Percentiles rank a stretch among this genome's conserved stretches.
These are phyloP conservation scores for Temnothorax curvispinosus DNA, from an alignment of 1,140 invertebrate species.

Conservation along the genomic window DNA sequence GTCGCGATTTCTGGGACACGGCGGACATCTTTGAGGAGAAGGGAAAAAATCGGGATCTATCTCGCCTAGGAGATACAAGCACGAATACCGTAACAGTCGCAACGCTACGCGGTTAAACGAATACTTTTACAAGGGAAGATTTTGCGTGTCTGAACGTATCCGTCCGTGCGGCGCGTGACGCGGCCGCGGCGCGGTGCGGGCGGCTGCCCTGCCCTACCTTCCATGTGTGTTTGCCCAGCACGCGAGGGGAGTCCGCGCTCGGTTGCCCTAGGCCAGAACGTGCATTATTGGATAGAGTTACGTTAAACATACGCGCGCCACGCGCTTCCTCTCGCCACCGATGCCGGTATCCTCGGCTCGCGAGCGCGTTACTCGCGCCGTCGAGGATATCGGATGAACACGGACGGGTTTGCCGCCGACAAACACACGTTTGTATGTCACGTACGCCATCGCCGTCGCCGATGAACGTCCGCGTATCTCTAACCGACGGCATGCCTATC, in stretches of 20 bases:
- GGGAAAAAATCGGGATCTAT: background rate
- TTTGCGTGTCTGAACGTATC: slow-evolving; percentile 8
- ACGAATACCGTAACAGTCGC: slow-evolving; percentile 38
- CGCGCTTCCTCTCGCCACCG: slow-evolving; percentile 60
- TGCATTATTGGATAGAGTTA: slow-evolving; percentile 86
- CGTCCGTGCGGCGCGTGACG: too few relatives aligned
- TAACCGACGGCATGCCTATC: slow-evolving; percentile 38
- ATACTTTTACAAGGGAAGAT: slow-evolving; percentile 38
- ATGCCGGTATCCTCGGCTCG: slow-evolving; percentile 50
- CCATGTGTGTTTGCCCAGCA: slow-evolving; percentile 74
- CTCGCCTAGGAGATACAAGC: background rate
- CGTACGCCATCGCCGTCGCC: background rate
- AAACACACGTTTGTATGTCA: slow-evolving; percentile 39
- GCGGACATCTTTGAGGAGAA: too few relatives aligned
- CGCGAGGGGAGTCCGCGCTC: slow-evolving; percentile 52
- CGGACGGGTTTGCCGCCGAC: slow-evolving; percentile 31
- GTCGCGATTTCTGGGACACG: too few relatives aligned
- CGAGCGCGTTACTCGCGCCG: slow-evolving; percentile 31
- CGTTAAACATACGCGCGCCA: slow-evolving; percentile 80
- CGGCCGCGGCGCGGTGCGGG: background rate
- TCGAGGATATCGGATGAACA: slow-evolving; percentile 61
- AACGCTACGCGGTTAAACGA: background rate
- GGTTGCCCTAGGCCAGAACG: slow-evolving; percentile 82
- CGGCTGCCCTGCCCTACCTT: slow-evolving; percentile 45
- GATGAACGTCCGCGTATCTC: slow-evolving; percentile 15